Conservation (phyloP, 2,888 invertebrate species). For the Actias luna region DNA sequence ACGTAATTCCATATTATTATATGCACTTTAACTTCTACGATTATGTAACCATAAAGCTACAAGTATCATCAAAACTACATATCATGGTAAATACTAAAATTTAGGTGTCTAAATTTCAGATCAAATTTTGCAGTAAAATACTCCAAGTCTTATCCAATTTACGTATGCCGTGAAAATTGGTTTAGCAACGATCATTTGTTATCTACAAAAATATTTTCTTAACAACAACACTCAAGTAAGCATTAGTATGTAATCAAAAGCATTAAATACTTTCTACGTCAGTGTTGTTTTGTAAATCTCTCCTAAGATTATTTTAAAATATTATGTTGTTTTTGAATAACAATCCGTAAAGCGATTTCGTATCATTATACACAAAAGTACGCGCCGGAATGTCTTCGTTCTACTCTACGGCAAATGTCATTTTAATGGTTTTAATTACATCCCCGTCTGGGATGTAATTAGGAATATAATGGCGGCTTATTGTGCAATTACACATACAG, state of each 20-base stretch:
- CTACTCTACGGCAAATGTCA: slow-evolving; percentile 65
- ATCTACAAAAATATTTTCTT: too few relatives aligned
- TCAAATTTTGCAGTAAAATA: too few relatives aligned
- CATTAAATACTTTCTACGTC: slow-evolving; percentile 3
- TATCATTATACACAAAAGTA: slow-evolving; percentile 49
- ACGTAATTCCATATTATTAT: too few relatives aligned
- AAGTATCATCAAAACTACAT: too few relatives aligned
- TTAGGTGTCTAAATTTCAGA: too few relatives aligned
- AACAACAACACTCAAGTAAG: too few relatives aligned
- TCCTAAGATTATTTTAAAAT: slow-evolving; percentile 49
- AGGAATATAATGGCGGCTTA: slow-evolving; percentile 42
- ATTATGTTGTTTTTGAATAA: slow-evolving; percentile 45
- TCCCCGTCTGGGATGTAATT: slow-evolving; percentile 49
- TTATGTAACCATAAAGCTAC: too few relatives aligned
- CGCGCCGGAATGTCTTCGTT: slow-evolving; percentile 30
- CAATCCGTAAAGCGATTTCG: slow-evolving; percentile 51
- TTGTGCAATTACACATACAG: slow-evolving; percentile 32
- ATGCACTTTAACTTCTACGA: too few relatives aligned
- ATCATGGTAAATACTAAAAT: too few relatives aligned
- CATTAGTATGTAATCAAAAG: slow-evolving; percentile 2
- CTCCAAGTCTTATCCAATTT: too few relatives aligned
- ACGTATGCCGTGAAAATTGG: too few relatives aligned
- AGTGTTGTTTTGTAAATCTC: slow-evolving; percentile 39
- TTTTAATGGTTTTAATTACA: slow-evolving; percentile 78
- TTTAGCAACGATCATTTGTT: too few relatives aligned